Evolutionary conservation across 2,888 invertebrate species (phyloP), one percentile per base, ranked within the genome.

Genomic region (Chesias legatella): DNA sequence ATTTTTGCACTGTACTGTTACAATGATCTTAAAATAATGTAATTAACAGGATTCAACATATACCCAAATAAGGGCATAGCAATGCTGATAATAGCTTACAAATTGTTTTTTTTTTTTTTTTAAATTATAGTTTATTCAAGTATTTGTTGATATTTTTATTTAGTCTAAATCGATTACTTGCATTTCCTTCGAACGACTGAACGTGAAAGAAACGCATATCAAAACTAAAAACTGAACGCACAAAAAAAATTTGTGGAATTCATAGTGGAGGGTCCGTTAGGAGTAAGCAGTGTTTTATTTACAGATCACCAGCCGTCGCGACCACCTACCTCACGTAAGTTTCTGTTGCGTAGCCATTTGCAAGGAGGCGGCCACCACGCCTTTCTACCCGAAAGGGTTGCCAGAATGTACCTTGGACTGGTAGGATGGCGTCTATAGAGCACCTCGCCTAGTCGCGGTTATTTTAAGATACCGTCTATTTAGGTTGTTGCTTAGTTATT

Each of bases 241-340:
- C 33, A 36, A 45, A 45, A 45, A 29, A 33, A 44, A 48, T 50
- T n/a, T 3, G 13, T 17, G 13, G 2, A 17, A 34, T 40, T 43
- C 33, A 27, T 31, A 39, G 17, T 24, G 7, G 48, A 48, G 51
- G 45, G 48, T 53, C 51, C 43, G 35, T 47, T 49, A 53, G 47
- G 38, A 34, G 45, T 52, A 48, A 52, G 43, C 33, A 34, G 35
- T 42, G 51, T 52, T 53, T 45, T 33, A 40, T 49, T 56, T 56
- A 8, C 56, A 56, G 56, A 48, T 56, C 33, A 32, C 5, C 10
- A 31, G 10, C 10, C 22, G 28, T 21, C 7, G 26, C 34, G 27
- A 6, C 34, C 24, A 13, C 30, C 5, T 5, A 7, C 37, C 11
- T 33, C 34, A 22, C 31, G 44, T 44, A 44, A 44, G 44, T 44